A percentile compares a stretch with the other conserved stretches of the same genome.
Evolutionary conservation across 2,888 invertebrate genomes (phyloP).

Genomic region (Drosophila ezoana): DNA sequence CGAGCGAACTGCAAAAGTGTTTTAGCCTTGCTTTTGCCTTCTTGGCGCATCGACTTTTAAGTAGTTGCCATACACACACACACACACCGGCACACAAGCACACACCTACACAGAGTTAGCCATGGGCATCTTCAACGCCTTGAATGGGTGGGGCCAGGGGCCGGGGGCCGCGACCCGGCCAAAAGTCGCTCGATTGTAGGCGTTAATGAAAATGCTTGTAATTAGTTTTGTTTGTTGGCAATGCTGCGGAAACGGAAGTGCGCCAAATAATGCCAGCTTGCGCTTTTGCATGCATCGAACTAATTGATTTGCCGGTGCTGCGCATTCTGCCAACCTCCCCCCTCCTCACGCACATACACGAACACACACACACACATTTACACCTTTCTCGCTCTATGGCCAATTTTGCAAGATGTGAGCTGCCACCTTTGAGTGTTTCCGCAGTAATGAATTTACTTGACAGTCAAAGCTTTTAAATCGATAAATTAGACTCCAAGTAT

Average conservation of each 20-base stretch:
- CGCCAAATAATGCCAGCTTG: constrained; percentile 67
- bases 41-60: constrained; percentile 77
- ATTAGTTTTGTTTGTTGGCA: constrained; percentile 78
- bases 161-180: background rate
- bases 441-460: constrained; percentile 43
- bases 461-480: background rate
- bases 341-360: background rate
- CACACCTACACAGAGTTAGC: constrained; percentile 11
- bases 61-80: constrained; percentile 60
- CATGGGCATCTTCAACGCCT: constrained; percentile 6
- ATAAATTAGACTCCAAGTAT: background rate
- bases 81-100: constrained; percentile 11
- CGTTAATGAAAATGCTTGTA: constrained; percentile 80
- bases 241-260: constrained; percentile 67
- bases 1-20: constrained; percentile 69
- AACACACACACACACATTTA: background rate
- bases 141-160: background rate
- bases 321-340: too few relatives aligned
- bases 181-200: constrained; percentile 63
- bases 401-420: background rate
- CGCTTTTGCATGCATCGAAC: constrained; percentile 77
- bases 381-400: background rate
- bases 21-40: constrained; percentile 67
- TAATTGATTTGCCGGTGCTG: constrained; percentile 69
- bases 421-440: constrained; percentile 36